A percentile compares a stretch with the other conserved stretches of the same genome.
phyloP scores from a whole-genome alignment of 1,140 invertebrate genomes.

The Calephelis virginiensis region DNA sequence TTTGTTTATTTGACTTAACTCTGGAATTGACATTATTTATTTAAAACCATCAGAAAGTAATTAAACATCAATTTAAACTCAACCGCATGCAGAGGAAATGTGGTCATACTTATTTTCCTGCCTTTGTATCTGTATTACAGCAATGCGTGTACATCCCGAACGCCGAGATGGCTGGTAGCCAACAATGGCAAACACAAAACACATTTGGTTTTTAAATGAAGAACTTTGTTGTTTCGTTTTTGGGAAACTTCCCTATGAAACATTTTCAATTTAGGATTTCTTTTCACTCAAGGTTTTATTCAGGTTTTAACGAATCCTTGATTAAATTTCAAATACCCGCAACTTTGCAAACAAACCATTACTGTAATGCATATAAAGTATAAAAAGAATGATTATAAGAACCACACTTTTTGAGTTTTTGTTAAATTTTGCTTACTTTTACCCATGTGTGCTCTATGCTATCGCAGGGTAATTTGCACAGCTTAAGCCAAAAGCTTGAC shows the following conservation, averaged over 20 bases:
- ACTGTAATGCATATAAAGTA: no score
- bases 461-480: no score
- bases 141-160: slow-evolving; percentile 4
- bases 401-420: no score
- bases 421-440: no score
- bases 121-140: slow-evolving; percentile 14
- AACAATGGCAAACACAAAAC: slow-evolving; percentile 19
- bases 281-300: neutral
- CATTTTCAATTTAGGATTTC: slow-evolving; percentile 10
- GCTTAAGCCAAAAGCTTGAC: no score
- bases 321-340: no score
- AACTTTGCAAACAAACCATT: no score
- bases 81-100: neutral
- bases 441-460: no score
- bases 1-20: neutral
- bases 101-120: slow-evolving; percentile 12
- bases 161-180: slow-evolving; percentile 20
- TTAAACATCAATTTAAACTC: slow-evolving; percentile 3
- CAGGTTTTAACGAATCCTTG: no score
- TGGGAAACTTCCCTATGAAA: slow-evolving; percentile 13
- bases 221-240: slow-evolving; percentile 12
- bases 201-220: slow-evolving; percentile 23
- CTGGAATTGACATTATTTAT: neutral
- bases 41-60: neutral
- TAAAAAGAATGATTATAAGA: no score